Conservation (phyloP, 2,797 vertebrate genomes). For the Chelon labrosus region DNA sequence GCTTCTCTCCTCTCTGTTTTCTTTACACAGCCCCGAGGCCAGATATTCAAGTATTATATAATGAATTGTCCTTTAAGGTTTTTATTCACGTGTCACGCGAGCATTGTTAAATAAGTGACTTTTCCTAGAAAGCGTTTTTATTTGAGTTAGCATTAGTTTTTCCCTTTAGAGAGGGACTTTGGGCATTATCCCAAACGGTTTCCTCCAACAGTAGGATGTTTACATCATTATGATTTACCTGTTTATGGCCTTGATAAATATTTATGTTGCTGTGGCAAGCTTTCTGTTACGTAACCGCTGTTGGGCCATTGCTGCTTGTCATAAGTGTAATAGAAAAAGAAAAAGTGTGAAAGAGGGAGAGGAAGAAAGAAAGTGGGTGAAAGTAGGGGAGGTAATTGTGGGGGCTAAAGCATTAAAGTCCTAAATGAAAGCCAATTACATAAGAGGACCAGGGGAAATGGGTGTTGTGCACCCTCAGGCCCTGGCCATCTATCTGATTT, state of each 20-base stretch:
- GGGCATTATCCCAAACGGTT: background rate
- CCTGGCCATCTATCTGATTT: constrained; percentile 80
- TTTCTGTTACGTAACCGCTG: constrained; percentile 26
- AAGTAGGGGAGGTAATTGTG: constrained; percentile 35
- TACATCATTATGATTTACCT: constrained; percentile 30
- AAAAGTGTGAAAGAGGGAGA: constrained; percentile 3
- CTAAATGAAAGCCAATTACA: constrained; percentile 81
- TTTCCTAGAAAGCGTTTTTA: background rate
- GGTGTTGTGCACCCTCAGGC: constrained; percentile 64
- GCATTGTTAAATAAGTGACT: too few relatives aligned
- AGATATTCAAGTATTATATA: constrained; percentile 3
- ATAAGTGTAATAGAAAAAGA: background rate
- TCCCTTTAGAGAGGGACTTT: background rate
- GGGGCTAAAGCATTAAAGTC: constrained; percentile 67
- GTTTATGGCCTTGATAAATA: constrained; percentile 47
- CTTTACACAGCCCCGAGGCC: constrained; percentile 14
- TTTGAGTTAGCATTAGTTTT: background rate
- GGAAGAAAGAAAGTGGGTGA: constrained; percentile 5
- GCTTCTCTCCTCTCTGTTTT: constrained; percentile 3
- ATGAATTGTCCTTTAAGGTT: background rate
- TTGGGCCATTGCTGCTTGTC: constrained; percentile 1
- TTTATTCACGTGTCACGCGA: background rate
- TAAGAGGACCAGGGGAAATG: constrained; percentile 75
- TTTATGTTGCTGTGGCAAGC: constrained; percentile 22
- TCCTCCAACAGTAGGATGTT: constrained; percentile 16